Evolutionary conservation across 2,113 vertebrate species (phyloP), one percentile per base, ranked within the genome.

Genomic region (Xiphias gladius): DNA sequence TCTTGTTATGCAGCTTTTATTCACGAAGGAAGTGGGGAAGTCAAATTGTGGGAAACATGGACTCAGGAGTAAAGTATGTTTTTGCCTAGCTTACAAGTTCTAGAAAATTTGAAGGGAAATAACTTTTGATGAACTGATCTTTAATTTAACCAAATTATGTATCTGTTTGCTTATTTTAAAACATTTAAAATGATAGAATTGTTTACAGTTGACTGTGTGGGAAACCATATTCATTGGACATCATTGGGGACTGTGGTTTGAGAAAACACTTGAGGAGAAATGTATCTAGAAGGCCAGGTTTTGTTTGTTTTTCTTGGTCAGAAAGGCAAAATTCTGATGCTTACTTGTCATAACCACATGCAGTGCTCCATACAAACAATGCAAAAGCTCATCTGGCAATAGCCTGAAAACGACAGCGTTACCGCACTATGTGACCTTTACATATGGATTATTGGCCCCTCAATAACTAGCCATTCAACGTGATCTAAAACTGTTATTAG

Each of bases 291-390:
- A 11, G 26, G 22, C 11, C 37, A 59, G 19, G 19, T 35, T 35
- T 6, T 63, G 26, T 58, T 58, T 58, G 55, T 58, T 58, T 58
- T 58, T 28, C 26, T 26, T 64, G 30, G 30, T 75, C 13, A 64
- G 46, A 26, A 7, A 48, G n/a, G 7, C 46, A 28, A 64, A 59
- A 73, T 46, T 11, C n/a, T 16, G 5, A 57, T 28, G 55, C 14
- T 58, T 17, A 16, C 6, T 35, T 35, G 32, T 35, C 32, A 35
- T 58, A 28, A 75, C 32, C 55, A 68, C 71, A 75, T 46, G 55
- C 26, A 22, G 32, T 2, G 41, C n/a, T 71, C 30, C 62, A 83
- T 59, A 30, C 46, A 22, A 54, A 46, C 26, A 35, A 35, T 35
- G 32, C 32, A 35, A 35, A 35, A 35, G 6, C 32, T 35, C 3